These are phyloP conservation scores for Cabera pusaria DNA, from an alignment of 2,888 invertebrate genomes.

Conservation along the genomic window DNA sequence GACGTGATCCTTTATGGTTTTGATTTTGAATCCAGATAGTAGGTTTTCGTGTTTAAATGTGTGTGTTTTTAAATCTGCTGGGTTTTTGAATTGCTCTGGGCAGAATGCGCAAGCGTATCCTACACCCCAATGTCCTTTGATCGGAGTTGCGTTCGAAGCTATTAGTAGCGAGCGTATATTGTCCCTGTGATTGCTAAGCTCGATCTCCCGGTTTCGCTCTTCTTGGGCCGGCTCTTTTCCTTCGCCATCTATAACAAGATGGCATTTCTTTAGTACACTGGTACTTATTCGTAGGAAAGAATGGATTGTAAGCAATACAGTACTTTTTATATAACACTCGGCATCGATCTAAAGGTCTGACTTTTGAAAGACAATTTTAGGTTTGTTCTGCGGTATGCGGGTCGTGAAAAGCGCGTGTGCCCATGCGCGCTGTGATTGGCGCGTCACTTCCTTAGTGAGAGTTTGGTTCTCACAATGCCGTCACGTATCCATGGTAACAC, in stretches of 20 bases:
- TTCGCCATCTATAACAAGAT: constrained; percentile 35
- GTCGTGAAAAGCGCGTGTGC: no score
- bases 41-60: constrained; percentile 32
- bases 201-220: constrained; percentile 3
- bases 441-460: no score
- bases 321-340: no score
- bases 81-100: constrained; percentile 23
- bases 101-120: constrained; percentile 43
- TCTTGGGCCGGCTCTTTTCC: no score
- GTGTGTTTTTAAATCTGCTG: constrained; percentile 39
- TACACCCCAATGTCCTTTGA: constrained; percentile 34
- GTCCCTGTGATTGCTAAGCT: constrained; percentile 39
- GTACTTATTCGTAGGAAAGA: no score
- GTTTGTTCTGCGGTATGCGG: no score
- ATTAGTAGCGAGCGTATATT: constrained; percentile 33
- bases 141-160: constrained; percentile 43
- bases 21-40: constrained; percentile 27
- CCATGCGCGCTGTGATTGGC: no score
- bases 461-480: no score
- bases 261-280: constrained; percentile 14
- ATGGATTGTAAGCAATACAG: no score
- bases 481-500: no score
- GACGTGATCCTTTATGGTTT: constrained; percentile 38
- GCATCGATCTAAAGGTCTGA: no score
- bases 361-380: no score